Conservation (phyloP, 2,113 vertebrate genomes). For the Brienomyrus brachyistius region DNA sequence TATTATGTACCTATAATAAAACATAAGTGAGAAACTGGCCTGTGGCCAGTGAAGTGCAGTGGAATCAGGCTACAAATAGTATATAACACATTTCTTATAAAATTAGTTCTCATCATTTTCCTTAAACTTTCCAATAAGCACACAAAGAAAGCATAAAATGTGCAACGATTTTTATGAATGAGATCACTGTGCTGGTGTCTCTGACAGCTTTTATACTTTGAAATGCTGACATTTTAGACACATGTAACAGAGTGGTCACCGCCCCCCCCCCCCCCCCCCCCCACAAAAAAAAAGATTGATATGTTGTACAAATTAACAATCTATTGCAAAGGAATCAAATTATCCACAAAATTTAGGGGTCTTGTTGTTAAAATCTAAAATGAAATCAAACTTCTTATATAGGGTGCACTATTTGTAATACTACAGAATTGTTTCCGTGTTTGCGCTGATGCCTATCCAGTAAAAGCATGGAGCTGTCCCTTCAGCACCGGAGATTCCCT, state of each 20-base stretch:
- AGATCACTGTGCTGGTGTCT: neutral
- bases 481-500: conserved; percentile 9
- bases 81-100: neutral
- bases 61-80: neutral
- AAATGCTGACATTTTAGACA: neutral
- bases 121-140: neutral
- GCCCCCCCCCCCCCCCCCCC: too few relatives aligned
- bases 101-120: neutral
- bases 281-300: neutral
- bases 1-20: neutral
- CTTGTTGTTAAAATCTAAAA: neutral
- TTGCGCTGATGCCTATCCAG: neutral
- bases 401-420: neutral
- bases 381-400: neutral
- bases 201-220: neutral
- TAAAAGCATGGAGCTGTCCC: conserved; percentile 14
- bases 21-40: neutral
- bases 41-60: neutral
- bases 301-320: neutral
- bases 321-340: neutral
- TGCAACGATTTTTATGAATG: neutral
- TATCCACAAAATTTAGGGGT: neutral
- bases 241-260: neutral
- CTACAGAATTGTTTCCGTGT: neutral
- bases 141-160: neutral